Conservation (phyloP, 2,113 vertebrate genomes). For the Pseudonaja textilis region DNA sequence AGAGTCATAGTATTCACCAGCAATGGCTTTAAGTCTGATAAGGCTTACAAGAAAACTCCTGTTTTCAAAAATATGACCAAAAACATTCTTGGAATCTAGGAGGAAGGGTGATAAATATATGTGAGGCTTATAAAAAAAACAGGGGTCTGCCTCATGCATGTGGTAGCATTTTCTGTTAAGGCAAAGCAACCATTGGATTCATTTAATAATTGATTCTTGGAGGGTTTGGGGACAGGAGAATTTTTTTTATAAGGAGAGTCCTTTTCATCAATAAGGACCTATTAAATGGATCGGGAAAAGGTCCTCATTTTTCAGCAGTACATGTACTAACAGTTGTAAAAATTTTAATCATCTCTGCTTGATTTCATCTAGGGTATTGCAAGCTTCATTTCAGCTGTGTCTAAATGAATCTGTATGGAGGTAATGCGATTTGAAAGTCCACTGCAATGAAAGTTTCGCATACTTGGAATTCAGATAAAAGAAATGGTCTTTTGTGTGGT, state of each 20-base stretch:
- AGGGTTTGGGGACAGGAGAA: not conserved
- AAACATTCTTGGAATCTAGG: no score
- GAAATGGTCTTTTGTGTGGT: slow-evolving; percentile 7
- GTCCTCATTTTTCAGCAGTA: not conserved
- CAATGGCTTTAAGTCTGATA: no score
- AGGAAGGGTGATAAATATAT: not conserved
- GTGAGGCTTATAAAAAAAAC: not conserved
- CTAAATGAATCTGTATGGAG: slow-evolving; percentile 5
- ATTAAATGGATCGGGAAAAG: not conserved
- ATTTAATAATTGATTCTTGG: not conserved
- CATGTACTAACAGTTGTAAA: not conserved
- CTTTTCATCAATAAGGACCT: not conserved
- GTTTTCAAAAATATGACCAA: no score
- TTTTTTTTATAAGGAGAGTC: not conserved
- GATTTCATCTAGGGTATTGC: not conserved
- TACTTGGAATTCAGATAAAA: slow-evolving; percentile 9
- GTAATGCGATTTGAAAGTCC: slow-evolving; percentile 6
- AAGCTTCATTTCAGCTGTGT: slow-evolving; percentile 16
- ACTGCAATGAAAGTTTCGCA: not conserved
- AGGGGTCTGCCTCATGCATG: not conserved
- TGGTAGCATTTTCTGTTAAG: not conserved
- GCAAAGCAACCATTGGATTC: not conserved
- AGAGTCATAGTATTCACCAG: no score
- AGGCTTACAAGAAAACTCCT: no score
- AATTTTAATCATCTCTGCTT: not conserved